Evolutionary conservation across 2,113 vertebrate species (phyloP), one percentile per base, ranked within the genome.

Genomic region (Toxotes chatareus): DNA sequence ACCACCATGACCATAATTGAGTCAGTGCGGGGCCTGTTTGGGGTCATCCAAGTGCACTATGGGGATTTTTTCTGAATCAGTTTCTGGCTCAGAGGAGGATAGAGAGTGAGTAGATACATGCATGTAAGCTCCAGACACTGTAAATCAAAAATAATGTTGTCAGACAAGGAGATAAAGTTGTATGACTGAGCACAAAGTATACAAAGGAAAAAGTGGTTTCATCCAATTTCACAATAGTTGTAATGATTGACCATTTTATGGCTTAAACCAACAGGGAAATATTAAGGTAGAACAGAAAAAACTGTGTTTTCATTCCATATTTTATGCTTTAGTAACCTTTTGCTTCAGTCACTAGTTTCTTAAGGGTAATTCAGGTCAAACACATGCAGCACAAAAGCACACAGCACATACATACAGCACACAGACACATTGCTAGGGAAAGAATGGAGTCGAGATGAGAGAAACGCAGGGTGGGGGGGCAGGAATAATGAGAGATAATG

Each of bases 401-500:
- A 42, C 34, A 73, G 5, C 34, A 69, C 14, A 53, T 49, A 66
- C 61, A 47, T 19, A 73, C 60, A 61, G 36, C 12, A 17, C 32
- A 79, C 49, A 65, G 61, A 71, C 68, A 70, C 68, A 65, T 7
- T 11, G 32, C 70, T 46, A 66, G 55, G 66, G 64, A 11, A 76
- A 32, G 74, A 36, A 32, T 21, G 53, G 42, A 75, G 17, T 38
- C 1, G 44, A 67, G 63, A 68, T 1, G n/a, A 61, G 74, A 71
- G 51, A 77, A 51, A 55, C 6, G 11, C 1, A 21, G 12, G 19
- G 63, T 12, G 66, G 44, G 36, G 32, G 4, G 55, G 75, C 38
- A 4, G 59, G 64, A 79, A 67, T 82, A 76, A 92, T 61, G 83
- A 79, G 67, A 86, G 90, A 88, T 91, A 87, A 93, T 86, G 79